phyloP scores from a whole-genome alignment of 2,113 vertebrate species.

The Chloropsis hardwickii region DNA sequence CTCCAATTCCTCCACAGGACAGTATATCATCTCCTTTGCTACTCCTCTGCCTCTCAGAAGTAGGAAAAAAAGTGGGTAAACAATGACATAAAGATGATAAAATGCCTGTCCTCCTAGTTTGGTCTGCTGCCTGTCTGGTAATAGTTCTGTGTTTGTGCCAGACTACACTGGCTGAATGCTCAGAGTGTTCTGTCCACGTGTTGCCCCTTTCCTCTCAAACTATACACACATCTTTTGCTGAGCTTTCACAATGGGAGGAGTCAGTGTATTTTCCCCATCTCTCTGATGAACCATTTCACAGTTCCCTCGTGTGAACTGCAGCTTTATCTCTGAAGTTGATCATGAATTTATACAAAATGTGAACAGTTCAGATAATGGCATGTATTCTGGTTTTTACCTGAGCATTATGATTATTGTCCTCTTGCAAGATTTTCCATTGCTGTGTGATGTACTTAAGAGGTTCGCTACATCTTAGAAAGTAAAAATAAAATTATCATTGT shows the following conservation, averaged over 20 bases:
- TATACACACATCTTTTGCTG: background rate
- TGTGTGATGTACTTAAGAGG: background rate
- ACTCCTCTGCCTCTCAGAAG: background rate
- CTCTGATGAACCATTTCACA: background rate
- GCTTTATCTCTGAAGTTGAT: background rate
- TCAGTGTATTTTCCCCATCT: background rate
- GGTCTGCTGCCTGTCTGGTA: background rate
- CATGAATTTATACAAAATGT: background rate
- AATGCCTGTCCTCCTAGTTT: background rate
- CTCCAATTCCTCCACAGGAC: background rate
- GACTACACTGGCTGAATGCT: background rate
- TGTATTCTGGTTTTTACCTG: background rate
- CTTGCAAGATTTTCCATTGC: background rate
- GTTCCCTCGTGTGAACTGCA: background rate
- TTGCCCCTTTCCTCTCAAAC: background rate
- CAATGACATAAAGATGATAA: background rate
- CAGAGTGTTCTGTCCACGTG: background rate
- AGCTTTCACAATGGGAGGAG: background rate
- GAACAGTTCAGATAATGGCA: background rate
- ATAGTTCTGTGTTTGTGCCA: background rate
- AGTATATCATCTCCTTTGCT: background rate
- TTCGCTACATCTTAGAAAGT: background rate
- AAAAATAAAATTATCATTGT: background rate
- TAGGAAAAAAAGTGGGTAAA: background rate
- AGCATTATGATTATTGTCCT: background rate